Conservation (phyloP, 2,797 vertebrate species). For the Hippopotamyrus pictus region DNA sequence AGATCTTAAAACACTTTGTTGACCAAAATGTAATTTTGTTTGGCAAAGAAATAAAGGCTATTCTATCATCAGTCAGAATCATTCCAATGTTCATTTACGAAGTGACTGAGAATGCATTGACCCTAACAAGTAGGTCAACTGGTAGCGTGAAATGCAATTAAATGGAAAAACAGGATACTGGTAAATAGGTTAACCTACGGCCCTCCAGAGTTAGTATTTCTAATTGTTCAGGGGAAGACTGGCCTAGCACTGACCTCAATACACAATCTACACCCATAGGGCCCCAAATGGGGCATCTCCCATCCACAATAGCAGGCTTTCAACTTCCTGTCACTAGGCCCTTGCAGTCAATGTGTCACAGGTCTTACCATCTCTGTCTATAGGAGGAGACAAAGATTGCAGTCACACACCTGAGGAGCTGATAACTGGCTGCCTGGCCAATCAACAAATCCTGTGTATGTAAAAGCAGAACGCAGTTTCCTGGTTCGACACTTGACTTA, state of each 20-base stretch:
- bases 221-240: not conserved
- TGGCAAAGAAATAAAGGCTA: not conserved
- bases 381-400: not conserved
- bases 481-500: not conserved
- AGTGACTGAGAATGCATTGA: not conserved
- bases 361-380: not conserved
- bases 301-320: not conserved
- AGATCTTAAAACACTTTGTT: not conserved
- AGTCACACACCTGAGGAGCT: not conserved
- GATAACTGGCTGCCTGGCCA: not conserved
- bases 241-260: not conserved
- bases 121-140: not conserved
- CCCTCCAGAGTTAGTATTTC: not conserved
- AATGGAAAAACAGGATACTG: not conserved
- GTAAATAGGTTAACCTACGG: conserved; percentile 43
- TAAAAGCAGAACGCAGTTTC: not conserved
- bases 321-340: not conserved
- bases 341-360: not conserved
- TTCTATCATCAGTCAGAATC: not conserved
- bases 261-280: not conserved
- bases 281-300: not conserved
- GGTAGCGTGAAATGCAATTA: not conserved
- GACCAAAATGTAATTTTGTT: not conserved
- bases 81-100: not conserved
- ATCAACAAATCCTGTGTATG: not conserved